A percentile compares a stretch with the other conserved stretches of the same genome.
Conservation (phyloP, 2,888 invertebrate genomes). For the Lutraria lutraria region DNA sequence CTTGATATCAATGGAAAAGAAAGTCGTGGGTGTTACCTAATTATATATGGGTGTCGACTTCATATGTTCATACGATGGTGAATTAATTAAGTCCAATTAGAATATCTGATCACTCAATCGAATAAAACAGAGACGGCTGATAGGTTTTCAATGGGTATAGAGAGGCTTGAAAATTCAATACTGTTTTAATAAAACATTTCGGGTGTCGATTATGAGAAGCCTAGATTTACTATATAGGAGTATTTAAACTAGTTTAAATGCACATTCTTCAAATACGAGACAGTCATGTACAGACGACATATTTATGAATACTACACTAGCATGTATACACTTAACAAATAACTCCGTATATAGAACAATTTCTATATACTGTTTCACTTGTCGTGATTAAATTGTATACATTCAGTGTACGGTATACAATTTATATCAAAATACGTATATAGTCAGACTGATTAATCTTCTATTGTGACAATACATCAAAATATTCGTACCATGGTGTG, state of each 20-base stretch:
- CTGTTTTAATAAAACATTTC: not conserved
- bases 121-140: not conserved
- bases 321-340: too few species aligned
- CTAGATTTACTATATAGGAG: too few species aligned
- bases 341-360: too few species aligned
- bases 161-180: not conserved
- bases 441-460: not conserved
- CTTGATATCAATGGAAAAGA: too few species aligned
- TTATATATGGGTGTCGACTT: not conserved
- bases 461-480: not conserved
- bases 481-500: not conserved
- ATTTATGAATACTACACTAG: too few species aligned
- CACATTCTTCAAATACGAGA: too few species aligned
- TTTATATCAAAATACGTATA: not conserved
- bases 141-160: not conserved
- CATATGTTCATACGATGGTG: not conserved
- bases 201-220: too few species aligned
- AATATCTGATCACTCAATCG: not conserved
- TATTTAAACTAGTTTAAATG: too few species aligned
- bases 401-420: not conserved
- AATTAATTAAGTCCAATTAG: not conserved
- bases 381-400: not conserved
- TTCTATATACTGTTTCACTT: too few species aligned
- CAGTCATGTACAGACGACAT: too few species aligned
- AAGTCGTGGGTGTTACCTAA: too few species aligned